phyloP scores from a whole-genome alignment of 2,888 invertebrate species.

The Sinhomidia bicolor region DNA sequence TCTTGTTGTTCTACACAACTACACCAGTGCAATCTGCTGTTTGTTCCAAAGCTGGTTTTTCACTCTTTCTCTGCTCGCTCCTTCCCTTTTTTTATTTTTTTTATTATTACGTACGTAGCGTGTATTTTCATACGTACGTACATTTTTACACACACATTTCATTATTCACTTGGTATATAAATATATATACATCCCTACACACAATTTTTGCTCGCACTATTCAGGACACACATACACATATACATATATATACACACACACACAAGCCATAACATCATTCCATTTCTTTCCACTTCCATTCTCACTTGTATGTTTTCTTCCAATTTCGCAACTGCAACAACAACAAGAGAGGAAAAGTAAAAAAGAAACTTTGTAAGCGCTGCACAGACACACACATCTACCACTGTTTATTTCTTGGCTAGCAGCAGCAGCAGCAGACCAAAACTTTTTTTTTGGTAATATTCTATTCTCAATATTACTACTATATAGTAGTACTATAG shows the following conservation, averaged over 20 bases:
- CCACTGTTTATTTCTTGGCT: neutral
- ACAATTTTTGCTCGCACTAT: conserved; percentile 39
- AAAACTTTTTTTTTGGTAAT: conserved; percentile 20
- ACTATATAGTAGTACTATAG: neutral
- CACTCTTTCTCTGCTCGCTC: conserved; percentile 19
- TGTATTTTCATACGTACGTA: conserved; percentile 16
- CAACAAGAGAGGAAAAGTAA: conserved; percentile 25
- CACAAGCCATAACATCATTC: conserved; percentile 5
- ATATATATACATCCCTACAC: conserved; percentile 29
- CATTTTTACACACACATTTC: conserved; percentile 34
- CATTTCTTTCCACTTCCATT: conserved; percentile 28
- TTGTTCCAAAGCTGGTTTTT: conserved; percentile 43
- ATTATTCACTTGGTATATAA: neutral
- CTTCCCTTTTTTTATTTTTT: neutral
- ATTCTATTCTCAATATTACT: neutral
- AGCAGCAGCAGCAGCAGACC: neutral
- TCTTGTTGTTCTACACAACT: conserved; percentile 28
- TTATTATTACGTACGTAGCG: conserved; percentile 18
- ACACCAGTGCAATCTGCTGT: conserved; percentile 38
- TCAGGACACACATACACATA: conserved; percentile 22
- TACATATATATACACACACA: neutral
- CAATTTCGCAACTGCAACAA: conserved; percentile 44
- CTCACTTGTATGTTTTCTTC: conserved; percentile 38
- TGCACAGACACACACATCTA: conserved; percentile 17
- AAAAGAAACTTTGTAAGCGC: conserved; percentile 46